These are phyloP conservation scores for Hozukius guyotensis DNA, from an alignment of 2,797 vertebrate genomes.

Conservation along the genomic window DNA sequence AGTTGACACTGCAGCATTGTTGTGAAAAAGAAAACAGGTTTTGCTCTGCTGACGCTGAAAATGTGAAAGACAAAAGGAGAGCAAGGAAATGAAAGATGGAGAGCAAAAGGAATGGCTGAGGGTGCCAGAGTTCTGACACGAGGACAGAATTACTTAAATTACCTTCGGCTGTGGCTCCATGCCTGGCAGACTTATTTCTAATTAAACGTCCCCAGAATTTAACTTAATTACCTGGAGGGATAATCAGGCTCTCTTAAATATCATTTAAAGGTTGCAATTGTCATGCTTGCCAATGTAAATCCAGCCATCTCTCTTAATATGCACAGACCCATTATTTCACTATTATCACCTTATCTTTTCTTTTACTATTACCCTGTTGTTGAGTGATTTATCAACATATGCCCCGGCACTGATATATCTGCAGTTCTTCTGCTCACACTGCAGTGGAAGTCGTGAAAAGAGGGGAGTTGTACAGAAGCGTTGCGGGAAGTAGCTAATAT, in stretches of 20 bases:
- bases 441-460: constrained; percentile 53
- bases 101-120: constrained; percentile 21
- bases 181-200: constrained; percentile 79
- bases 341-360: constrained; percentile 35
- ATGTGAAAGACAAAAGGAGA: constrained; percentile 37
- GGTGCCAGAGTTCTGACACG: constrained; percentile 45
- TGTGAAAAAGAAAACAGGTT: constrained; percentile 1
- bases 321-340: constrained; percentile 54
- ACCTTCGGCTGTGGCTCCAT: constrained; percentile 64
- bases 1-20: neutral
- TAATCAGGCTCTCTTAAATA: constrained; percentile 79
- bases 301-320: constrained; percentile 52
- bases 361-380: constrained; percentile 39
- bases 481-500: constrained; percentile 4
- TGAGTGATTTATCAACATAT: constrained; percentile 56
- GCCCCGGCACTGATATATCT: constrained; percentile 34
- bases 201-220: constrained; percentile 79
- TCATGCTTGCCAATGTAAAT: constrained; percentile 71
- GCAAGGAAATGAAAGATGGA: constrained; percentile 44
- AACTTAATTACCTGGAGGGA: constrained; percentile 77
- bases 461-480: constrained; percentile 4
- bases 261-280: constrained; percentile 81
- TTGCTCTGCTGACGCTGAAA: constrained; percentile 30
- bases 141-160: constrained; percentile 70
- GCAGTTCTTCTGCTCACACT: constrained; percentile 32